Conservation (phyloP, 2,888 invertebrate species). For the Callinectes sapidus region DNA sequence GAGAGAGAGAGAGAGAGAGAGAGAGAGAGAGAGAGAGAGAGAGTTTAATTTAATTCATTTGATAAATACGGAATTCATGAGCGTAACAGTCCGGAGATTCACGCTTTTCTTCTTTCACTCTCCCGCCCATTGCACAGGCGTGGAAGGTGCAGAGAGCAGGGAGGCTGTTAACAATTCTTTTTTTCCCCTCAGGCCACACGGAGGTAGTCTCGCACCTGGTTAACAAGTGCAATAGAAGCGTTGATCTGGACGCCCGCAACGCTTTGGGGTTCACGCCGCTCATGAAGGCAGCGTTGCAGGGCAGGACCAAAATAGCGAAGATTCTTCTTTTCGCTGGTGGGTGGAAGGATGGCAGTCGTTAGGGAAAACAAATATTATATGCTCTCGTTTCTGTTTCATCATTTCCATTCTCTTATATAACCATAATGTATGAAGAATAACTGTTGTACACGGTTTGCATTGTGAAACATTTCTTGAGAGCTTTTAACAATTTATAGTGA, state of each 20-base stretch:
- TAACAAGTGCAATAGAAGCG: conserved; percentile 80
- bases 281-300: conserved; percentile 85
- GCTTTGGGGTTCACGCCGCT: conserved; percentile 84
- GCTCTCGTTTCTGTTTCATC: neutral
- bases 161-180: neutral
- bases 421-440: too few species aligned
- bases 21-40: neutral
- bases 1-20: conserved; percentile 33
- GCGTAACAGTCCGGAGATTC: neutral
- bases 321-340: conserved; percentile 85
- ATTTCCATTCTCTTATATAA: too few species aligned
- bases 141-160: neutral
- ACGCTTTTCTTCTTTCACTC: neutral
- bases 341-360: neutral
- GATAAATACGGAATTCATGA: neutral
- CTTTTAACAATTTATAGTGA: too few species aligned
- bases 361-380: neutral
- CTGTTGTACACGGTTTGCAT: too few species aligned
- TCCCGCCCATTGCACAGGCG: too few species aligned
- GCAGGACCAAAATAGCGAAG: conserved; percentile 85
- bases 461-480: too few species aligned
- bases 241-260: conserved; percentile 82
- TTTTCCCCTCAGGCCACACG: conserved; percentile 79
- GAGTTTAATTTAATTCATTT: neutral
- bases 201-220: conserved; percentile 83